phyloP scores from a whole-genome alignment of 2,113 vertebrate species.

The Atlantisia rogersi region DNA sequence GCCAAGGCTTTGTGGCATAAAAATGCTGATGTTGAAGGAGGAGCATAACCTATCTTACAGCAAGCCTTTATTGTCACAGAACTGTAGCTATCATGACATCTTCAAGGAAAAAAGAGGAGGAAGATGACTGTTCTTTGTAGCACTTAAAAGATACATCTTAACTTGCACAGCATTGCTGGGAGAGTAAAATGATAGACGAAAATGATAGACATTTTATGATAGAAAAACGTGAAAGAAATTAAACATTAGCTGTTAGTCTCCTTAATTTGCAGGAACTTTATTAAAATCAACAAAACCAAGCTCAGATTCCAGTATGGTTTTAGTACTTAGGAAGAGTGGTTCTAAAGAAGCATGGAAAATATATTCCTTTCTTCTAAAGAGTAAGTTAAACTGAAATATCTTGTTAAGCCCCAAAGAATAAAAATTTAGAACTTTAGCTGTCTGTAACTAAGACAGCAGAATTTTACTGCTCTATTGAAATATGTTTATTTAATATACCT shows the following conservation, averaged over 20 bases:
- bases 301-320: slow-evolving; percentile 27
- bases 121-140: neutral
- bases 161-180: neutral
- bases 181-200: neutral
- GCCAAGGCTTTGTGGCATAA: neutral
- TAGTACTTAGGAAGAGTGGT: slow-evolving; percentile 41
- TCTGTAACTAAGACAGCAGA: neutral
- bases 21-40: neutral
- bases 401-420: neutral
- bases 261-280: slow-evolving; percentile 52
- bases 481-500: neutral
- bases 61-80: neutral
- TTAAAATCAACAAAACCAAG: slow-evolving; percentile 7
- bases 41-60: neutral
- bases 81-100: neutral
- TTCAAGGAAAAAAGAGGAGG: neutral
- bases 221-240: slow-evolving; percentile 6
- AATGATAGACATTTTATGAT: neutral
- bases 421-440: neutral
- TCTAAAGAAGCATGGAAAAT: slow-evolving; percentile 16
- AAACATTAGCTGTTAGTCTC: slow-evolving; percentile 45
- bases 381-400: slow-evolving; percentile 23
- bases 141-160: neutral
- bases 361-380: neutral
- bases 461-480: neutral